Base-by-base conservation (phyloP, 2,797 vertebrate genomes). In the Pempheris klunzingeri region DNA sequence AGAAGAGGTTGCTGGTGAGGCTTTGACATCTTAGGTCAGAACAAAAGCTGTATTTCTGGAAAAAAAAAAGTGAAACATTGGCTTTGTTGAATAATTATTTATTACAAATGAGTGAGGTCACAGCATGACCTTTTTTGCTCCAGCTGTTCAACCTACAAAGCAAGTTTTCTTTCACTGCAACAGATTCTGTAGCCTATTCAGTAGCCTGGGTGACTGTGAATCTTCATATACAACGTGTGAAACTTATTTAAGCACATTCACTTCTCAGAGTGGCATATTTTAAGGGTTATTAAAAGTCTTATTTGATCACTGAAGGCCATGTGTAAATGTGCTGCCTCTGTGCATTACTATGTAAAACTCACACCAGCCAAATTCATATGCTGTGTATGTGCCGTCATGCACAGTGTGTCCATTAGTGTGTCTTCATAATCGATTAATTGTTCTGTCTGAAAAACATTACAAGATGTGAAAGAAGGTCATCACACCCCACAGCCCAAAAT, bases 21-120 rank as follows among this genome's bases (percentile, higher is more conserved):
- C 20, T 14, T 26, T 7, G 34, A 47, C 24, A 10, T 66, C 22
- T 15, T 17, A 46, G 61, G 32, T 80, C 32, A 65, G 58, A 26
- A 9, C 6, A 10, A 52, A 28, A 49, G 32, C 0, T 9, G 22
- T 30, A 11, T 34, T 69, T 63, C 44, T 11, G 8, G 8, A 32
- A 59, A 32, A 47, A 5, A 38, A 15, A 50, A 24, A 58, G 50
- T 53, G 11, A 26, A 38, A 68, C 44, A 9, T 13, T 34, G 24
- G 46, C 6, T 66, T 53, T 36, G 54, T 44, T 71, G 30, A 54
- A 68, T 60, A 61, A 64, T 61, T 22, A 30, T 39, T n/a, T 41
- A 49, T 55, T 22, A 39, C 17, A 76, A 59, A 55, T 32, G 6
- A 43, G 36, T 22, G 13, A 18, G 44, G 60, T 75, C 34, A 62